phyloP scores from a whole-genome alignment of 2,113 vertebrate genomes.

The Gavialis gangeticus region DNA sequence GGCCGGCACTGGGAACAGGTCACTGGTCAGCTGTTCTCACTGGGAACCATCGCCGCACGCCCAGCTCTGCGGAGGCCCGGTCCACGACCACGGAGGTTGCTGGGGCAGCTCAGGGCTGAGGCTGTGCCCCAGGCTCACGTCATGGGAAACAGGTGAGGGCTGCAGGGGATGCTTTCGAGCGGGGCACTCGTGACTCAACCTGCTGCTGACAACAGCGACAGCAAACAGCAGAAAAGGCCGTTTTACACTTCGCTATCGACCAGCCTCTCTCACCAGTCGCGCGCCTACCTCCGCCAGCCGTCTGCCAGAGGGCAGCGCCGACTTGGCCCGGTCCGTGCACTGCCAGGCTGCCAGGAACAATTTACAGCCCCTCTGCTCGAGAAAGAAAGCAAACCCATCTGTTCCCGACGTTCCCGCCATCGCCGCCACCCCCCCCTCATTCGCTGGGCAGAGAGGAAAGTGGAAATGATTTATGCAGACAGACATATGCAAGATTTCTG shows the following conservation, averaged over 20 bases:
- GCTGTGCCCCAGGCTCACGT: too few relatives aligned
- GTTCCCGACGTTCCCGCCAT: neutral
- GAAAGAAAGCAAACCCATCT: neutral
- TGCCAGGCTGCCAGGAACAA: neutral
- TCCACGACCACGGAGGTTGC: too few relatives aligned
- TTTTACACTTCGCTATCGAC: neutral
- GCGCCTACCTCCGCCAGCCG: neutral
- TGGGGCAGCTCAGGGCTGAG: too few relatives aligned
- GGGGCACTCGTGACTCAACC: neutral
- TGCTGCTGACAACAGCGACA: neutral
- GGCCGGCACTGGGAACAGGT: neutral
- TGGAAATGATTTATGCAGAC: neutral
- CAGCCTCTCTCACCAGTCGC: neutral
- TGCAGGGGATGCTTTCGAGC: too few relatives aligned
- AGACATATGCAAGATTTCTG: neutral
- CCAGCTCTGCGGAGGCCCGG: too few relatives aligned
- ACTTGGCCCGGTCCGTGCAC: neutral
- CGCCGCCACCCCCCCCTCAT: neutral
- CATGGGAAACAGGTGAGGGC: too few relatives aligned
- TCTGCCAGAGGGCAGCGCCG: fast-evolving
- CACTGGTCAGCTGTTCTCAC: neutral
- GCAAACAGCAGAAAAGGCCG: neutral
- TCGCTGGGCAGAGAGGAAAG: neutral
- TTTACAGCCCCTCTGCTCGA: neutral
- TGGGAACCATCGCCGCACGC: too few relatives aligned